Percentiles rank a stretch among this genome's conserved stretches.
Evolutionary conservation across 2,113 vertebrate species (phyloP).

Genomic region (Paramisgurnus dabryanus): DNA sequence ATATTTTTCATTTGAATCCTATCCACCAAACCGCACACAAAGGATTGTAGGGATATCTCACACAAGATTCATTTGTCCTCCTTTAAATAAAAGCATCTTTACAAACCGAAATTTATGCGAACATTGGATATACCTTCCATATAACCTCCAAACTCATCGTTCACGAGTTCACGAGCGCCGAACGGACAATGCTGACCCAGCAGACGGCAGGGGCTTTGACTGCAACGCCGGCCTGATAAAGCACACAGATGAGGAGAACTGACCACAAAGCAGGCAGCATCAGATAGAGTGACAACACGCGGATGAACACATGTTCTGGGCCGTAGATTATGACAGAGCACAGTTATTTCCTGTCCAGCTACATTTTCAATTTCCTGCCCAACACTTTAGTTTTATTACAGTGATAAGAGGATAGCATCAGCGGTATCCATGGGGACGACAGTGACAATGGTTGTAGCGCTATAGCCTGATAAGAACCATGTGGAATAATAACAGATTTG

Average conservation of each 20-base stretch:
- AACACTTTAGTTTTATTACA: slow-evolving; percentile 81
- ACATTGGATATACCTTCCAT: neutral
- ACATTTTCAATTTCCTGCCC: slow-evolving; percentile 99
- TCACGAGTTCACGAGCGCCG: neutral
- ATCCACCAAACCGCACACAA: neutral
- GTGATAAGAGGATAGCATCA: slow-evolving; percentile 82
- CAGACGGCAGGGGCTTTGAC: neutral
- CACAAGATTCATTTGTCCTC: neutral
- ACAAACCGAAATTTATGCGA: neutral
- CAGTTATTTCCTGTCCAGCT: slow-evolving; percentile 98
- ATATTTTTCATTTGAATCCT: neutral
- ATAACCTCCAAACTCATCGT: neutral
- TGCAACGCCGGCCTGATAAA: slow-evolving; percentile 24
- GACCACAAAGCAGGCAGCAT: slow-evolving; percentile 72
- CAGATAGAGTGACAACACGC: slow-evolving; percentile 82
- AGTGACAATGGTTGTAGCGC: slow-evolving; percentile 46
- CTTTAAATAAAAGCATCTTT: neutral
- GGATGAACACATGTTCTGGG: slow-evolving; percentile 89
- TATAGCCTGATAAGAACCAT: slow-evolving; percentile 37
- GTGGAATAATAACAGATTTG: slow-evolving; percentile 44
- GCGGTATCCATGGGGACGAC: slow-evolving; percentile 72
- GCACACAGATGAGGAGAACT: slow-evolving; percentile 51
- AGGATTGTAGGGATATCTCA: neutral
- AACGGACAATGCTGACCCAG: slow-evolving; percentile 39
- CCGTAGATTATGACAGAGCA: slow-evolving; percentile 96